Evolutionary conservation across 1,140 invertebrate genomes (phyloP), one percentile per base, ranked within the genome.

Genomic region (Cotesia glomerata): DNA sequence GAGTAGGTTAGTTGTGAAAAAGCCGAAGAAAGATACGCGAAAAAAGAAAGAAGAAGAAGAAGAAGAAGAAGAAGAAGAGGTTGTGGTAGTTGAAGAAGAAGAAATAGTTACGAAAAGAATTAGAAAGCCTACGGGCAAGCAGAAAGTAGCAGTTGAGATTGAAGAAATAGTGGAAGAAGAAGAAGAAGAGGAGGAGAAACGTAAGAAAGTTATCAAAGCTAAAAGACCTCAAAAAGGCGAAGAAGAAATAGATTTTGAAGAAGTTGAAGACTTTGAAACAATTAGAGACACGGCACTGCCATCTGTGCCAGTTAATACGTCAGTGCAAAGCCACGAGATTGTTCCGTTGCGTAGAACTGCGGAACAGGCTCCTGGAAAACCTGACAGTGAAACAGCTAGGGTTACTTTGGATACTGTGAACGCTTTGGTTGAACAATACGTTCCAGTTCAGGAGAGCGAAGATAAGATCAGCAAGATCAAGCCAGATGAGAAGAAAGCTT

Each of bases 371-470:
- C 82, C 82, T 39, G 80, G 83, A 16, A 87, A 87, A 74, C 78
- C 78, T 2, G 78, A 85, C 62, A 80, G 87, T 72, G 80, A 87
- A 35, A 89, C 81, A 75, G 91, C 90, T 1, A 89, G 79, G 59
- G 59, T 91, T 0, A 88, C 87, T 76, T 74, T 92, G 36, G 85
- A 91, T 74, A 84, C 88, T 7, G 86, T 87, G 39, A 88, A 85
- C 69, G 87, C 90, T 0, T 16, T 92, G 66, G 86, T 88, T 1
- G 87, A 86, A 77, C 82, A 89, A 76, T 79, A 88, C 69, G 83
- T 87, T 45, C 76, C 86, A 59, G 74, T 87, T 54, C 84, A 90
- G 76, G 91, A 92, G 78, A 89, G 88, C 78, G 91, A 92, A 84
- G 80, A 86, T 64, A 73, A 83, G 1, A 81, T 89, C 4, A 72